phyloP scores from a whole-genome alignment of 2,113 vertebrate genomes.

The Planiliza haematocheilus region DNA sequence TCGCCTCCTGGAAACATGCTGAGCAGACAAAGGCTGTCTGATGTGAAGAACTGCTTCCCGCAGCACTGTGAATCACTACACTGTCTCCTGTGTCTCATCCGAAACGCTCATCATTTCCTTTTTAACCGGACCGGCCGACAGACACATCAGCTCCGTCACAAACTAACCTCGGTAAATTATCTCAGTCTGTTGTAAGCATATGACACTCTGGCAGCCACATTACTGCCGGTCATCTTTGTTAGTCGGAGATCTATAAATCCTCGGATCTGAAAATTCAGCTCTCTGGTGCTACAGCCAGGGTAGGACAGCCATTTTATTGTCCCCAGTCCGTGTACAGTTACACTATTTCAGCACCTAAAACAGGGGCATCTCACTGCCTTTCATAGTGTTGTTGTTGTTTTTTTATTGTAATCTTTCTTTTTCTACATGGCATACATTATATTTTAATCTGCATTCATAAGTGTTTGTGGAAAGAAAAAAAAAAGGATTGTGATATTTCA shows the following conservation, averaged over 20 bases:
- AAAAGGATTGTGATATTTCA: constrained; percentile 78
- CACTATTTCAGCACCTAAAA: constrained; percentile 58
- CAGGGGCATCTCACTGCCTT: constrained; percentile 70
- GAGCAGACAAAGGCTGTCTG: constrained; percentile 36
- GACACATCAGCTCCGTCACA: constrained; percentile 16
- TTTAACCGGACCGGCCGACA: not conserved
- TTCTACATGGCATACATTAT: constrained; percentile 78
- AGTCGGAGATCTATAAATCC: constrained; percentile 42
- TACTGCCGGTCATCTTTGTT: constrained; percentile 51
- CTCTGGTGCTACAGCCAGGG: constrained; percentile 59
- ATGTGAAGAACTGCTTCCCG: constrained; percentile 63
- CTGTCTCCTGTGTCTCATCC: constrained; percentile 29
- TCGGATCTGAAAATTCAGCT: constrained; percentile 54
- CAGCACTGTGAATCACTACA: constrained; percentile 67
- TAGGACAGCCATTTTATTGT: constrained; percentile 37
- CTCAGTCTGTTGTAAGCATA: constrained; percentile 33
- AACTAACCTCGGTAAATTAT: constrained; percentile 13
- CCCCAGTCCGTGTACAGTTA: constrained; percentile 53
- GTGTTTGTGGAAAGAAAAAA: constrained; percentile 80
- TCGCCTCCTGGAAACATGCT: constrained; percentile 21
- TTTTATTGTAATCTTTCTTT: constrained; percentile 56
- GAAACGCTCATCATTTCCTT: constrained; percentile 19
- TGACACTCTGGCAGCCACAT: constrained; percentile 38
- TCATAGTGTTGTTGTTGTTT: constrained; percentile 52
- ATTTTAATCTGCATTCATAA: constrained; percentile 76